Evolutionary conservation across 35 echinoderm and acorn worm species (phyloP).

Genomic region (Eucidaris tribuloides): DNA sequence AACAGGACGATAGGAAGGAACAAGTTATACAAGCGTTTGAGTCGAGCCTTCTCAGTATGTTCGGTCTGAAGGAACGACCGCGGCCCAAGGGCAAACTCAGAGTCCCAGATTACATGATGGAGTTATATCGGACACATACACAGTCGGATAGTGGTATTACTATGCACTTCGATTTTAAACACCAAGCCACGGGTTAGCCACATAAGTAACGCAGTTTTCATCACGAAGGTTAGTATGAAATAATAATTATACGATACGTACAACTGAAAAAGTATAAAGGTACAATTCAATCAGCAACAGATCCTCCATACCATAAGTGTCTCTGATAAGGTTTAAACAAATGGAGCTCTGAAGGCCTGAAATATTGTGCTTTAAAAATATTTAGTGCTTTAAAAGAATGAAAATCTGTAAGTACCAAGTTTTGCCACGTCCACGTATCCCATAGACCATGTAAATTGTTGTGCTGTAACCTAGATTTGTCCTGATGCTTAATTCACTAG

Average conservation of each 20-base stretch:
- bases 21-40: constrained; percentile 88
- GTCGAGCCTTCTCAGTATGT: constrained; percentile 86
- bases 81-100: constrained; percentile 49
- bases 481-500: no score
- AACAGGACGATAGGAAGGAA: constrained; percentile 35
- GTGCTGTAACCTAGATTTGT: no score
- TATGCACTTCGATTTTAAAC: constrained; percentile 71
- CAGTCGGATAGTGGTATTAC: constrained; percentile 27
- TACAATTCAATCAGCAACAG: background rate
- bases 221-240: constrained; percentile 68
- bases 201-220: constrained; percentile 89
- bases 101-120: constrained; percentile 96
- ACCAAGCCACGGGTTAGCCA: constrained; percentile 54
- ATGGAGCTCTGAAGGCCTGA: no score
- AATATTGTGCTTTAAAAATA: background rate
- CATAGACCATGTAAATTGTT: no score
- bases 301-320: background rate
- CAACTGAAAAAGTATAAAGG: background rate
- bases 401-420: background rate
- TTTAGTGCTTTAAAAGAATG: background rate
- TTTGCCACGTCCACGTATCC: no score
- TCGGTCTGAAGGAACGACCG: constrained; percentile 85
- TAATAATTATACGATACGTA: background rate
- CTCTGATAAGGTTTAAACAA: background rate
- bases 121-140: constrained; percentile 82